Conservation (phyloP, 2,113 vertebrate genomes). For the Lagopus leucura region DNA sequence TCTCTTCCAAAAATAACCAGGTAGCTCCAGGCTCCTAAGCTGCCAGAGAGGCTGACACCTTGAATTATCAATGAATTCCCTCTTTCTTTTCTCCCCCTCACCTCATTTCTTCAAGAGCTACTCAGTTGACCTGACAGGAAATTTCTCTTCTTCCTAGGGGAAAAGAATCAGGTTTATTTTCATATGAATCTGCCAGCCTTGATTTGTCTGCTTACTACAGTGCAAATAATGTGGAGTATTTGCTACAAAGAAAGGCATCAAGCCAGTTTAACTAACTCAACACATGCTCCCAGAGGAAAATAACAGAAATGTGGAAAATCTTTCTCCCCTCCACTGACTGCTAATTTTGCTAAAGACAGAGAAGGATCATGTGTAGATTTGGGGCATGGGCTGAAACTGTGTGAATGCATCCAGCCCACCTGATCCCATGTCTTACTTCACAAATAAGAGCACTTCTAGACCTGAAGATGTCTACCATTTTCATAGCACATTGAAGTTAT, state of each 20-base stretch:
- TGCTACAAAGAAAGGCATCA: not conserved
- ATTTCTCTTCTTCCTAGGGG: not conserved
- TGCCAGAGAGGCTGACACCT: not conserved
- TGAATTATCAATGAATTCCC: not conserved
- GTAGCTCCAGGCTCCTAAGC: not conserved
- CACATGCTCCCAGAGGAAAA: not conserved
- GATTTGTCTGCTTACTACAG: not conserved
- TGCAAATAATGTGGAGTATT: not conserved
- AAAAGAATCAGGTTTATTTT: not conserved
- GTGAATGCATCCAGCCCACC: not conserved
- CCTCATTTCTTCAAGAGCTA: not conserved
- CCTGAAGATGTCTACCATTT: not conserved
- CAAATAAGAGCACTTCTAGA: not conserved
- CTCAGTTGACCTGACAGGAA: not conserved
- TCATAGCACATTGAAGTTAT: not conserved
- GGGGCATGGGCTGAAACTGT: not conserved
- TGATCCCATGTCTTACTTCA: not conserved
- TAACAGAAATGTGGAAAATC: not conserved
- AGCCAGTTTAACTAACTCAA: not conserved
- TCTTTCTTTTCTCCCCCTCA: accelerated
- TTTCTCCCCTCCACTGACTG: not conserved
- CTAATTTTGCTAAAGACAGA: not conserved
- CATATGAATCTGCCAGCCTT: not conserved
- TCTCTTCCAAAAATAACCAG: not conserved
- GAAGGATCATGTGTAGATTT: accelerated